A percentile compares a stretch with the other conserved stretches of the same genome.
phyloP scores from a whole-genome alignment of 2,113 vertebrate species.

The Hippocampus zosterae region DNA sequence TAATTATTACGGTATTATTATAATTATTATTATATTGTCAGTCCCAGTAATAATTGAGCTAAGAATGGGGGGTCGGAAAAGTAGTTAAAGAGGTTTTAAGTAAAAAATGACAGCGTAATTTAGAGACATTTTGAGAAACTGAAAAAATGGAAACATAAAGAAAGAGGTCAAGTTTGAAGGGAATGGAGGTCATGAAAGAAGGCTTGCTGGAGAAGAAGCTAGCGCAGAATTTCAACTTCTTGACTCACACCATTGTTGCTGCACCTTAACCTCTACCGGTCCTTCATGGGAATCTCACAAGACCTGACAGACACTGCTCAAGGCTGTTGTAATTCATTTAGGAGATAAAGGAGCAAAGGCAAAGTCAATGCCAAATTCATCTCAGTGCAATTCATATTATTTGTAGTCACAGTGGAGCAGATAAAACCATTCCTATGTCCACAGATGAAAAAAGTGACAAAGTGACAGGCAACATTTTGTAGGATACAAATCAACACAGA shows the following conservation, averaged over 20 bases:
- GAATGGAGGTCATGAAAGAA: constrained; percentile 9
- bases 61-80: neutral
- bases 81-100: neutral
- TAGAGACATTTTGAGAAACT: neutral
- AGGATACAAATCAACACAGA: constrained; percentile 16
- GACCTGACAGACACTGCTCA: constrained; percentile 48
- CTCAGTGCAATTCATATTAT: constrained; percentile 42
- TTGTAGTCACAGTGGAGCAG: constrained; percentile 45
- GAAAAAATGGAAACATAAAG: neutral
- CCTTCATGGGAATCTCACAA: constrained; percentile 50
- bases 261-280: constrained; percentile 56
- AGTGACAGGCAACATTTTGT: constrained; percentile 18
- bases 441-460: constrained; percentile 29
- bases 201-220: constrained; percentile 38
- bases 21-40: neutral
- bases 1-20: neutral
- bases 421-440: constrained; percentile 35
- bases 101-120: neutral
- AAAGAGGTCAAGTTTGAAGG: neutral
- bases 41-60: neutral
- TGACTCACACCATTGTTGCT: constrained; percentile 34
- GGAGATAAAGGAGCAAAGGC: constrained; percentile 51
- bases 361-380: constrained; percentile 42
- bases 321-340: constrained; percentile 50
- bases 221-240: constrained; percentile 51